Evolutionary conservation across 2,888 invertebrate genomes (phyloP).

Genomic region (Druceiella hillmani): DNA sequence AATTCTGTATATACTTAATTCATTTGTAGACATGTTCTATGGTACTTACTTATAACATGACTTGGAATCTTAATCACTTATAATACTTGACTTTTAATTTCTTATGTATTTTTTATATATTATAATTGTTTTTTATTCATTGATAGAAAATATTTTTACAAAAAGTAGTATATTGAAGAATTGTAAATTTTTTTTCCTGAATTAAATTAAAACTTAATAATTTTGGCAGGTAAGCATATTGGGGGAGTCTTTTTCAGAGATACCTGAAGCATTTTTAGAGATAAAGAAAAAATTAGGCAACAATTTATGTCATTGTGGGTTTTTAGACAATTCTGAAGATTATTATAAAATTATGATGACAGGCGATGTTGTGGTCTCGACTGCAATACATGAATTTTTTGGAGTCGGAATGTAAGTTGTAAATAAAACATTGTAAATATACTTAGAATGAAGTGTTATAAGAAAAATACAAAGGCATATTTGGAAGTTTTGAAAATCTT

Average conservation of each 20-base stretch:
- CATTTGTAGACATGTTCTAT: too few relatives aligned
- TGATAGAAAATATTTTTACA: too few relatives aligned
- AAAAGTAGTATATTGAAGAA: too few relatives aligned
- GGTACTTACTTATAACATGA: too few relatives aligned
- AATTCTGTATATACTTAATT: too few relatives aligned
- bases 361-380: conserved; percentile 65
- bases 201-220: too few relatives aligned
- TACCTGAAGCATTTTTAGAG: conserved; percentile 54
- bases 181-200: too few relatives aligned
- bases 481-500: too few relatives aligned
- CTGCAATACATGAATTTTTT: conserved; percentile 71
- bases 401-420: conserved; percentile 64
- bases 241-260: conserved; percentile 56
- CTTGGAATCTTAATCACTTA: too few relatives aligned
- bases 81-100: too few relatives aligned
- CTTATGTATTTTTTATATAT: too few relatives aligned
- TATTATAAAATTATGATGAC: conserved; percentile 51
- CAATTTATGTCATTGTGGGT: conserved; percentile 57
- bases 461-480: conserved; percentile 10
- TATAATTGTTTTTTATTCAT: too few relatives aligned
- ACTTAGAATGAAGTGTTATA: conserved; percentile 8
- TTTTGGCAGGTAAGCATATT: conserved; percentile 40
- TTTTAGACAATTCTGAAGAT: conserved; percentile 43
- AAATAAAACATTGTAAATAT: conserved; percentile 1
- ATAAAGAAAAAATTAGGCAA: conserved; percentile 41